Evolutionary conservation across 2,888 invertebrate species (phyloP), one percentile per base, ranked within the genome.

Genomic region (Esperia sulphurella): DNA sequence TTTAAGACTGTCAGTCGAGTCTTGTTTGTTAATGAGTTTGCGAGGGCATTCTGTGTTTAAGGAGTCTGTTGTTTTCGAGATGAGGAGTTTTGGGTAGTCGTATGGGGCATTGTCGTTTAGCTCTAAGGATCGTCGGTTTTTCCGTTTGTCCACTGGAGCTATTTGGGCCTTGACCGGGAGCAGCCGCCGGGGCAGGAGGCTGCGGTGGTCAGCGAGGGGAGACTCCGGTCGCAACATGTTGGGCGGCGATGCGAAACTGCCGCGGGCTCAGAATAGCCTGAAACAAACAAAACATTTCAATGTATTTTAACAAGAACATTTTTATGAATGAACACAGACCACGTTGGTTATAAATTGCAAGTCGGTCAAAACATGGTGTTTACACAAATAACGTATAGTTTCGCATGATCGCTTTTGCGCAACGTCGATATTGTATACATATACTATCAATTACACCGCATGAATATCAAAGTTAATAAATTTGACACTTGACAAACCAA

Each of bases 121-220:
- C 68, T 90, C 90, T 33, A 90, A 79, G 49, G 90, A 90, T 57
- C 87, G 75, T 43, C 90, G 70, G 65, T 90, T 89, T 53, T 84
- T 86, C 51, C 80, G 76, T 57, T 88, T 90, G 64, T 89, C 88
- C 1, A 75, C 79, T 30, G 90, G 87, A 28, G 82, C 84, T 53
- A 88, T 87, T 51, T 89, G 89, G 29, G 89, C 87, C 63, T 88
- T 88, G 61, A 68, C 83, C 38, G 89, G 87, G 43, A 89, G 78
- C 62, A 89, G 74, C 54, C 89, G 83, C 52, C 89, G 79, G 48
- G 88, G 83, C 54, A 88, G 79, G 51, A 89, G 79, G 78, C 86
- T 88, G 75, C 89, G 87, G 63, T 89, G 89, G 68, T 89, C 89
- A 84, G 89, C 87, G 75, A 89, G 88, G n/a, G 89, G 88, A 46